Conservation (phyloP, 2,113 vertebrate genomes). For the Odontesthes bonariensis region DNA sequence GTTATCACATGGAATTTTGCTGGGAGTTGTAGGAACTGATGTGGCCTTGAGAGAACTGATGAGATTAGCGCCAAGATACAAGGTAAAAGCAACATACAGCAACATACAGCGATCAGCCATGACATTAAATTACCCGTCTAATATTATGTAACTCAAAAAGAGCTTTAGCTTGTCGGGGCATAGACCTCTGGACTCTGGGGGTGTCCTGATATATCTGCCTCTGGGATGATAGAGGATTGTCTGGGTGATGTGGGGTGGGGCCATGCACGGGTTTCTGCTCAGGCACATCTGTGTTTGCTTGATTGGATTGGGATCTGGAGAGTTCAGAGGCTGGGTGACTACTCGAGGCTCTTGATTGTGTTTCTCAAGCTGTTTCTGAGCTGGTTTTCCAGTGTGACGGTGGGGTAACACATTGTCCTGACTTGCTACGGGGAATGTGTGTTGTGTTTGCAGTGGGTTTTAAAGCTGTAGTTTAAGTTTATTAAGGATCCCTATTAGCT, state of each 20-base stretch:
- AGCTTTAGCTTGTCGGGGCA: not conserved
- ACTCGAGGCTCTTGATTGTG: not conserved
- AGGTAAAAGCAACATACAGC: conserved; percentile 78
- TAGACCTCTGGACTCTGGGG: not conserved
- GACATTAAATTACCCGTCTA: not conserved
- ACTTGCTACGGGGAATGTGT: not conserved
- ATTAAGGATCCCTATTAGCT: too few relatives aligned
- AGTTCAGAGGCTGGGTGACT: not conserved
- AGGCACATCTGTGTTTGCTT: not conserved
- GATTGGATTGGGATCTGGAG: not conserved
- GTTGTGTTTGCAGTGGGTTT: not conserved
- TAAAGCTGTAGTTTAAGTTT: too few relatives aligned
- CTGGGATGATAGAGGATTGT: not conserved
- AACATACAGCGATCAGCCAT: not conserved
- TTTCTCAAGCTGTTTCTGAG: not conserved
- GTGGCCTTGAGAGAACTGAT: conserved; percentile 92
- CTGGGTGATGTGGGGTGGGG: too few relatives aligned
- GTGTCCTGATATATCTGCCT: not conserved
- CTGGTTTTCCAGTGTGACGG: not conserved
- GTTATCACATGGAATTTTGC: conserved; percentile 93
- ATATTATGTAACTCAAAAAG: not conserved
- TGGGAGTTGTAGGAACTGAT: conserved; percentile 95
- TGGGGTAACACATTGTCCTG: too few relatives aligned
- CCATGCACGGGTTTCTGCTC: not conserved
- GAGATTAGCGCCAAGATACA: conserved; percentile 92